phyloP scores from a whole-genome alignment of 2,888 invertebrate species.

The Zhengitettix transpicula region DNA sequence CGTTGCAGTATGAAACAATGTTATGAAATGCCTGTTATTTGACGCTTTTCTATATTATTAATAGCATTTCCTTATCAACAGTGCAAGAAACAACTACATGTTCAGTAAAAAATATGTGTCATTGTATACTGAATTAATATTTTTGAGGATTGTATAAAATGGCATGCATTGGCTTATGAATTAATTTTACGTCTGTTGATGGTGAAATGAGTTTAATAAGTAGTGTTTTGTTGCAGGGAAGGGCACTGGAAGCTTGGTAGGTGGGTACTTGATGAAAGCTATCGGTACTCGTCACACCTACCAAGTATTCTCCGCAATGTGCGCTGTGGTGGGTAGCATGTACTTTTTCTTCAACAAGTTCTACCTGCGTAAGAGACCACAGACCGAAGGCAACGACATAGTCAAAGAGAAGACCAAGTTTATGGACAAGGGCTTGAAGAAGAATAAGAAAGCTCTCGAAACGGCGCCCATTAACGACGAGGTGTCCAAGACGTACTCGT shows the following conservation, averaged over 20 bases:
- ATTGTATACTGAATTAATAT: too few species aligned
- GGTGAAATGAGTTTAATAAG: background rate
- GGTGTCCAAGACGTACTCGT: background rate
- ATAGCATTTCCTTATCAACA: too few species aligned
- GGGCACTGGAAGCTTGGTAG: slow-evolving; percentile 56
- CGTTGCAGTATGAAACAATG: too few species aligned
- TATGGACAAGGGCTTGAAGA: background rate
- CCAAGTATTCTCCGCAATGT: slow-evolving; percentile 46
- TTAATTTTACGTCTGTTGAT: too few species aligned
- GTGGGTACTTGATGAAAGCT: slow-evolving; percentile 56
- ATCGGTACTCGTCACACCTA: slow-evolving; percentile 57
- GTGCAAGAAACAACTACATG: too few species aligned
- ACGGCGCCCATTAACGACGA: slow-evolving; percentile 26
- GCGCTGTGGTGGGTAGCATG: slow-evolving; percentile 43
- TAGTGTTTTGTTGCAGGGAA: slow-evolving; percentile 22
- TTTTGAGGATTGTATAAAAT: too few species aligned
- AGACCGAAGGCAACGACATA: slow-evolving; percentile 37
- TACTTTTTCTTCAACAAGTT: slow-evolving; percentile 52
- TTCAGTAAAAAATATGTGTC: too few species aligned
- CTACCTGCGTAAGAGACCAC: slow-evolving; percentile 39
- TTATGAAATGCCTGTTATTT: too few species aligned
- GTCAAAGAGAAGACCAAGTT: slow-evolving; percentile 23
- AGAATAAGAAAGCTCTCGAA: background rate
- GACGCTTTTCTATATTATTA: too few species aligned
- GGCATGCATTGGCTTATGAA: too few species aligned